phyloP scores from a whole-genome alignment of 2,797 vertebrate species.

The Rhabdomys pumilio region DNA sequence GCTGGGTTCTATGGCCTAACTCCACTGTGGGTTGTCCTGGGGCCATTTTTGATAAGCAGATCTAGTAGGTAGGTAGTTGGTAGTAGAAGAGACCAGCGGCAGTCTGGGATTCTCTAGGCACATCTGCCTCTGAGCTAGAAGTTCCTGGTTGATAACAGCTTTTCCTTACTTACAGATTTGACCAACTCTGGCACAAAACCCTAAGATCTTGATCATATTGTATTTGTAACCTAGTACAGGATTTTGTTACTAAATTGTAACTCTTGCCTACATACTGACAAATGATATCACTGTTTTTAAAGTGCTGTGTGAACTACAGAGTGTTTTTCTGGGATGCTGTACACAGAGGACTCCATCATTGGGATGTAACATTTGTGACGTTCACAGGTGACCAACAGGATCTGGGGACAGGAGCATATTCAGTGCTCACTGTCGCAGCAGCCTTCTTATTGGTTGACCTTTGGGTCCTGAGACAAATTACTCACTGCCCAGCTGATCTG shows the following conservation, averaged over 20 bases:
- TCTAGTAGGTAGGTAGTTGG: not conserved
- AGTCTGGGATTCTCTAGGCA: not conserved
- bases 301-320: not conserved
- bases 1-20: not conserved
- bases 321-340: conserved; percentile 51
- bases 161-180: conserved; percentile 22
- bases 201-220: not conserved
- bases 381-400: conserved; percentile 57
- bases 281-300: conserved; percentile 38
- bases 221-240: conserved; percentile 19
- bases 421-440: not conserved
- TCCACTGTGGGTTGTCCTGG: not conserved
- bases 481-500: conserved; percentile 61
- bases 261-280: conserved; percentile 53
- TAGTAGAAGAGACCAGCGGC: not conserved
- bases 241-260: conserved; percentile 50
- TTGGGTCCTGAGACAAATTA: conserved; percentile 74
- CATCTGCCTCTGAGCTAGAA: not conserved
- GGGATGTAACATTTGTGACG: conserved; percentile 8
- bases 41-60: not conserved
- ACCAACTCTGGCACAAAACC: conserved; percentile 18
- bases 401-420: conserved; percentile 6
- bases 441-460: conserved; percentile 68
- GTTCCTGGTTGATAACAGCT: not conserved
- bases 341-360: conserved; percentile 47